phyloP scores from a whole-genome alignment of 2,797 vertebrate species.

The Cheirogaleus major region DNA sequence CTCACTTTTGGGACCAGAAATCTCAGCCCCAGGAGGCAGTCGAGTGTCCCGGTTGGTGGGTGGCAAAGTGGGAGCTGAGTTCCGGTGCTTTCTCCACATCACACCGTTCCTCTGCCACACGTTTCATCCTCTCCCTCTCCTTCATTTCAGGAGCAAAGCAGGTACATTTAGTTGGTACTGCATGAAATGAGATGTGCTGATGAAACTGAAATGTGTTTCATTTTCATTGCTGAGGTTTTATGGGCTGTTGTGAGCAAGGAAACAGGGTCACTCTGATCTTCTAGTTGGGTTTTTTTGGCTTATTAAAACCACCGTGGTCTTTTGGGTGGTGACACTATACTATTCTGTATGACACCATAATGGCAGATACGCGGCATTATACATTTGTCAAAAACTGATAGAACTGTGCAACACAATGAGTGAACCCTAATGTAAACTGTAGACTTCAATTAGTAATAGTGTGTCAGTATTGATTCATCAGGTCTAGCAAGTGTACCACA shows the following conservation, averaged over 20 bases:
- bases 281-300: not conserved
- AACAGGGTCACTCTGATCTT: not conserved
- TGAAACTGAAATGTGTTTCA: not conserved
- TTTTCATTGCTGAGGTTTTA: not conserved
- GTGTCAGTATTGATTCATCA: not conserved
- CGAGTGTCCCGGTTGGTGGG: fast-evolving
- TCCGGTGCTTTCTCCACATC: not conserved
- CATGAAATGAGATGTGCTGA: not conserved
- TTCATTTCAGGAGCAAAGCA: not conserved
- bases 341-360: not conserved
- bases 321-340: not conserved
- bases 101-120: not conserved
- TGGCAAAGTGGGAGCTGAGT: not conserved
- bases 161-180: not conserved
- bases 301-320: not conserved
- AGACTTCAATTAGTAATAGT: not conserved
- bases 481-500: not conserved
- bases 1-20: not conserved
- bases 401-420: not conserved
- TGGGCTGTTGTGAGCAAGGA: not conserved
- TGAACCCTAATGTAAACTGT: not conserved
- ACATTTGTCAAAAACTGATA: not conserved
- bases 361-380: not conserved
- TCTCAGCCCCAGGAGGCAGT: not conserved
- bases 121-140: not conserved